Conservation (phyloP, 2,888 invertebrate genomes). For the Caenorhabditis parvicauda region DNA sequence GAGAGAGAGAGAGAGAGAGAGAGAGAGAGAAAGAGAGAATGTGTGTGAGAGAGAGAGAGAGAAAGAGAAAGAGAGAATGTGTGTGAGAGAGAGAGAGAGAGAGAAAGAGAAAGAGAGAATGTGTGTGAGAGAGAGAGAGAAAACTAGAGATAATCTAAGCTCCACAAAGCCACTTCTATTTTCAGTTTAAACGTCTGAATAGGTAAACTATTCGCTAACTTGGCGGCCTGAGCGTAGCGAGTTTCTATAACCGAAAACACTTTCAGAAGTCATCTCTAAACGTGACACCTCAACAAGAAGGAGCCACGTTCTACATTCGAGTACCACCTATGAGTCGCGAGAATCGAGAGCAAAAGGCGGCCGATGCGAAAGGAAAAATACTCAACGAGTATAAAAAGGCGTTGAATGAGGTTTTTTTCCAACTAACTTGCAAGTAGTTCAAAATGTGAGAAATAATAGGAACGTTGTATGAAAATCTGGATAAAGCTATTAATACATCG, state of each 20-base stretch:
- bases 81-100: neutral
- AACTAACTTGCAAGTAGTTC: no score
- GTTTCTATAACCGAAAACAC: neutral
- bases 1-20: neutral
- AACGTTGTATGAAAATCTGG: no score
- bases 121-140: neutral
- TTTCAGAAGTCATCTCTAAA: conserved; percentile 42
- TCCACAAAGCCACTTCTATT: neutral
- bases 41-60: conserved; percentile 13
- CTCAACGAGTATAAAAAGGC: conserved; percentile 53
- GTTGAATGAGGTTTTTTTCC: conserved; percentile 39
- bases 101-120: neutral
- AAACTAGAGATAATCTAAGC: neutral
- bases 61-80: conserved; percentile 1
- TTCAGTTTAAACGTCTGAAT: no score
- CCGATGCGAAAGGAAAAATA: conserved; percentile 75
- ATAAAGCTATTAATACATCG: no score
- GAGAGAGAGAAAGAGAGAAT: conserved; percentile 10
- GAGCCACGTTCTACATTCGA: conserved; percentile 31
- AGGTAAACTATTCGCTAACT: neutral
- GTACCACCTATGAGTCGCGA: neutral
- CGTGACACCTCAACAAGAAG: conserved; percentile 46
- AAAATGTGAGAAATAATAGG: no score
- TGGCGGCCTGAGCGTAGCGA: neutral
- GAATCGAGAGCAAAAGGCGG: conserved; percentile 65